These are phyloP conservation scores for Bombus impatiens DNA, from an alignment of 1,140 invertebrate genomes.

Conservation along the genomic window DNA sequence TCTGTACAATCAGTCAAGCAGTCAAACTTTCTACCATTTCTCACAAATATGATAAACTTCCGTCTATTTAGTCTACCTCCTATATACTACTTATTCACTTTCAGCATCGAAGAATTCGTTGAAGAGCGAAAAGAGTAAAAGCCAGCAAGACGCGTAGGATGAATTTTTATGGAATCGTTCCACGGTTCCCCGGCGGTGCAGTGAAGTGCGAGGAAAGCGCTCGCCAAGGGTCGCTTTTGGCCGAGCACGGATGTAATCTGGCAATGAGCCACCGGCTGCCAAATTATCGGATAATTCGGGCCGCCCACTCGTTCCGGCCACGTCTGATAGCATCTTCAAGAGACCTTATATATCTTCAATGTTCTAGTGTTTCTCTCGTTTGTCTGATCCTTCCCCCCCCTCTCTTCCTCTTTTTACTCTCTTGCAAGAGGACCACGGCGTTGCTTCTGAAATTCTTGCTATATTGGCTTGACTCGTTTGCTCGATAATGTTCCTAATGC, in stretches of 20 bases:
- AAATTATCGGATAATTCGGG: slow-evolving; percentile 63
- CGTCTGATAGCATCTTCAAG: slow-evolving; percentile 35
- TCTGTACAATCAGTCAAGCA: too few species aligned
- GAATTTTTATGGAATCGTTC: slow-evolving; percentile 25
- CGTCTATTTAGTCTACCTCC: too few species aligned
- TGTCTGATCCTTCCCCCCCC: too few species aligned
- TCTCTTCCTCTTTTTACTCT: neutral
- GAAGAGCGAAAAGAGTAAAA: too few species aligned
- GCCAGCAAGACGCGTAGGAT: too few species aligned
- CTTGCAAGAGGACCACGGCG: neutral
- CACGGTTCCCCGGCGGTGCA: neutral
- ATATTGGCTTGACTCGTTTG: slow-evolving; percentile 9
- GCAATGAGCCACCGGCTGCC: slow-evolving; percentile 59
- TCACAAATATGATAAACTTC: too few species aligned
- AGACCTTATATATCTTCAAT: neutral
- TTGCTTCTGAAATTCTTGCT: neutral
- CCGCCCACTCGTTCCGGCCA: slow-evolving; percentile 45
- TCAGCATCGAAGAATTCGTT: too few species aligned
- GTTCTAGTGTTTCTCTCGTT: too few species aligned
- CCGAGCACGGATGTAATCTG: slow-evolving; percentile 39
- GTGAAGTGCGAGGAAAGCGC: neutral
- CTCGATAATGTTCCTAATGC: slow-evolving; percentile 11
- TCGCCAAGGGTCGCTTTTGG: neutral
- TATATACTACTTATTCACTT: too few species aligned
- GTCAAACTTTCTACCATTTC: too few species aligned